Percentiles rank a stretch among this genome's conserved stretches.
phyloP scores from a whole-genome alignment of 2,113 vertebrate genomes.

The Mus spicilegus region DNA sequence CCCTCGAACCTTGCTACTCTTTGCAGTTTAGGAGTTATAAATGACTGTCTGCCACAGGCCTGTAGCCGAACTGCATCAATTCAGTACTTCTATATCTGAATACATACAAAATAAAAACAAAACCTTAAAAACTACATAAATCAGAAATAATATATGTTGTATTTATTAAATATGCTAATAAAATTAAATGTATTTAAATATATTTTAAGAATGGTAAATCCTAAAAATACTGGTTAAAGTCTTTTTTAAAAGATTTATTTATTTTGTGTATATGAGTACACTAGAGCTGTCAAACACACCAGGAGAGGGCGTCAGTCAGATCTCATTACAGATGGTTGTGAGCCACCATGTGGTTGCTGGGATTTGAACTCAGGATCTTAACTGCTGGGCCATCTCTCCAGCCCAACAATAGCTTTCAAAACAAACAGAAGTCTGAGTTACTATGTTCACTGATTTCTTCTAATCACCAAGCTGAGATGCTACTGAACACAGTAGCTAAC shows the following conservation, averaged over 20 bases:
- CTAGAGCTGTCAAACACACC: too few relatives aligned
- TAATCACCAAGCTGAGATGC: background rate
- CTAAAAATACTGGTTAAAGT: slow-evolving; percentile 25
- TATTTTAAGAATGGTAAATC: slow-evolving; percentile 43
- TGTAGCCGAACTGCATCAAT: background rate
- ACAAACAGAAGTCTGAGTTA: background rate
- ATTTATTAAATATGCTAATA: background rate
- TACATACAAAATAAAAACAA: background rate
- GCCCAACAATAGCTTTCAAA: background rate
- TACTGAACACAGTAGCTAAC: background rate
- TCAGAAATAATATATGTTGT: slow-evolving; percentile 21
- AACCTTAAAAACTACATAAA: background rate
- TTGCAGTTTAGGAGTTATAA: slow-evolving; percentile 39
- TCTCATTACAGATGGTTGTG: too few relatives aligned
- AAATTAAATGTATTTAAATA: background rate
- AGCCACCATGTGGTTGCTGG: too few relatives aligned
- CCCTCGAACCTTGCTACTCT: background rate
- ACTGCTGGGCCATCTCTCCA: too few relatives aligned
- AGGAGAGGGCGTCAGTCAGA: too few relatives aligned
- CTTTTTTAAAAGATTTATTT: background rate
- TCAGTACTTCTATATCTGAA: background rate
- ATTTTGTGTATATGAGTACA: too few relatives aligned
- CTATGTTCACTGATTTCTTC: background rate
- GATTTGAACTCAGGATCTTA: too few relatives aligned
- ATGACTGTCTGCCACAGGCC: slow-evolving; percentile 27